A percentile compares a stretch with the other conserved stretches of the same genome.
Conservation (phyloP, 2,797 vertebrate genomes). For the Synaphobranchus kaupii region DNA sequence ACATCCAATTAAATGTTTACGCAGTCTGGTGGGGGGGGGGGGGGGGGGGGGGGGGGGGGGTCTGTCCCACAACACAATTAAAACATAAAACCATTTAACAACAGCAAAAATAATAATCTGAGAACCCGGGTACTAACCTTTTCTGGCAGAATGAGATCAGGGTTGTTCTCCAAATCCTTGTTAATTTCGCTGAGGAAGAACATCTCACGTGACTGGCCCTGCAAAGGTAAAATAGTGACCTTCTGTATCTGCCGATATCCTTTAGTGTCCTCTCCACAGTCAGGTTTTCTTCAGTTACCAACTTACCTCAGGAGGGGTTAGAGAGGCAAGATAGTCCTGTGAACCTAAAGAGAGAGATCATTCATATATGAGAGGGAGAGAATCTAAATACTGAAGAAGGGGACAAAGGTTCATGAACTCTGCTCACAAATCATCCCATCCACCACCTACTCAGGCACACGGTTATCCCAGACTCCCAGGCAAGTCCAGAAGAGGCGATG, state of each 20-base stretch:
- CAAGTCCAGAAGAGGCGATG: constrained; percentile 55
- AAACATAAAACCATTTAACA: too few species aligned
- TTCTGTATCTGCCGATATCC: background rate
- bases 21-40: too few species aligned
- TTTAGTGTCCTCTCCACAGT: background rate
- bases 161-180: constrained; percentile 48
- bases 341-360: constrained; percentile 41
- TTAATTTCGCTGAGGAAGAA: constrained; percentile 49
- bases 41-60: too few species aligned
- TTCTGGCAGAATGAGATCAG: constrained; percentile 40
- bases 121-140: constrained; percentile 40
- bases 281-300: background rate
- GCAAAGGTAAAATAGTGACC: constrained; percentile 2
- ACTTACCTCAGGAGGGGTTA: constrained; percentile 46
- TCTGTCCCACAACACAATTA: too few species aligned
- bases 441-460: constrained; percentile 57
- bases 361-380: background rate
- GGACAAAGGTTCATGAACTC: background rate
- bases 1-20: too few species aligned
- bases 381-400: background rate
- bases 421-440: background rate
- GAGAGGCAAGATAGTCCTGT: constrained; percentile 37
- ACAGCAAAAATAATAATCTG: too few species aligned
- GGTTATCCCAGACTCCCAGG: constrained; percentile 46
- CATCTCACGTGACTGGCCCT: constrained; percentile 57